Evolutionary conservation across 1,140 invertebrate genomes (phyloP).

Genomic region (Tribolium castaneum): DNA sequence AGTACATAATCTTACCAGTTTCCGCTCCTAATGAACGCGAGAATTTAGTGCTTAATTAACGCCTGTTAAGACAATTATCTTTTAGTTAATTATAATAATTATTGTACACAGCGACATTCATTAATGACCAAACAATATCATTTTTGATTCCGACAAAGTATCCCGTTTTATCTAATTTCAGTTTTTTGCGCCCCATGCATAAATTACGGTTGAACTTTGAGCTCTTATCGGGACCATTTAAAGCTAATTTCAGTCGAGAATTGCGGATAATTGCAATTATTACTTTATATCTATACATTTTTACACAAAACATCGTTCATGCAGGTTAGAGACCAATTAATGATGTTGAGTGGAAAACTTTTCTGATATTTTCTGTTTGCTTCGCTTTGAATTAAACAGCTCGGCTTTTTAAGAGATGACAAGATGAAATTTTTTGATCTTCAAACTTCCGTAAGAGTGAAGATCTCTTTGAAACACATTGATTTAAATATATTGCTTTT

Average conservation of each 20-base stretch:
- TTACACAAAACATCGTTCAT: conserved; percentile 20
- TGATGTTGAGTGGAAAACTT: conserved; percentile 20
- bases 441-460: neutral
- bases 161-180: neutral
- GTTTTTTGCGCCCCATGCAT: neutral
- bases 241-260: conserved; percentile 5
- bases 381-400: conserved; percentile 5
- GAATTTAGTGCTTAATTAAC: conserved; percentile 33
- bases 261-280: conserved; percentile 22
- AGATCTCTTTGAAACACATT: neutral
- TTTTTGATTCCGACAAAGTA: neutral
- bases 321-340: conserved; percentile 15
- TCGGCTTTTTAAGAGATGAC: neutral
- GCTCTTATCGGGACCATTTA: conserved; percentile 9
- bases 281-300: conserved; percentile 24
- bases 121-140: neutral
- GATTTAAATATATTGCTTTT: neutral
- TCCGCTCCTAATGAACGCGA: conserved; percentile 10
- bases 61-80: conserved; percentile 31
- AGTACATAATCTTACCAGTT: conserved; percentile 28
- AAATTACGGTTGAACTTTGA: conserved; percentile 18
- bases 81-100: conserved; percentile 30
- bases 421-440: conserved; percentile 16
- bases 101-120: neutral
- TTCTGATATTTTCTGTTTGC: conserved; percentile 23